Evolutionary conservation across 2,888 invertebrate genomes (phyloP).

Genomic region (Monochamus alternatus): DNA sequence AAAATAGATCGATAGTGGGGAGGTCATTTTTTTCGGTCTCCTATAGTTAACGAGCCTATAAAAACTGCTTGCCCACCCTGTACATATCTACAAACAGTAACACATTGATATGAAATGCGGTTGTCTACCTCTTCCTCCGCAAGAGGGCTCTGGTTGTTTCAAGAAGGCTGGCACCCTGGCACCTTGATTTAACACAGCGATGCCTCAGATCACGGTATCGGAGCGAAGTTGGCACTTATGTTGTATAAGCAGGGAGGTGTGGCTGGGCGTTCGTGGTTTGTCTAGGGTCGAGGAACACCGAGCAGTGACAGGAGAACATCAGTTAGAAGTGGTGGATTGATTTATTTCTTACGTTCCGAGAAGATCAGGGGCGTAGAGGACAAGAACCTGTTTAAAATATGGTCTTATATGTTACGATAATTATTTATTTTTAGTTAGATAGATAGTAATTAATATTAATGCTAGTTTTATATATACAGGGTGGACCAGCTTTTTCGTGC

Average conservation of each 20-base stretch:
- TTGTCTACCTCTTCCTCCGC: background rate
- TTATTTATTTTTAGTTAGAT: no score
- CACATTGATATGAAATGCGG: no score
- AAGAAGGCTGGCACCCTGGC: background rate
- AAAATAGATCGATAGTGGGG: no score
- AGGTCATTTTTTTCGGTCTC: no score
- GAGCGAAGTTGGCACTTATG: constrained; percentile 6
- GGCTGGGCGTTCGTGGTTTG: constrained; percentile 25
- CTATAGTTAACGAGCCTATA: no score
- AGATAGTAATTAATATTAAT: no score
- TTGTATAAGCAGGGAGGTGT: constrained; percentile 2
- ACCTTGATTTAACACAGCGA: background rate
- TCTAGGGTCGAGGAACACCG: constrained; percentile 24
- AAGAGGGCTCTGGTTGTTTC: constrained; percentile 9
- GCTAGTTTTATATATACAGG: no score
- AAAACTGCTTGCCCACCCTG: no score
- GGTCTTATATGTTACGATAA: no score
- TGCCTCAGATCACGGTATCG: background rate
- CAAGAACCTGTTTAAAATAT: no score
- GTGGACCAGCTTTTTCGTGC: no score
- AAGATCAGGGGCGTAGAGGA: background rate
- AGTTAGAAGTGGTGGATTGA: background rate
- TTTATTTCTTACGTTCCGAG: background rate
- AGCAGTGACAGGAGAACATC: constrained; percentile 20
- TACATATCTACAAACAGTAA: no score